phyloP scores from a whole-genome alignment of 2,797 vertebrate species.

The Pseudochirops corinnae region DNA sequence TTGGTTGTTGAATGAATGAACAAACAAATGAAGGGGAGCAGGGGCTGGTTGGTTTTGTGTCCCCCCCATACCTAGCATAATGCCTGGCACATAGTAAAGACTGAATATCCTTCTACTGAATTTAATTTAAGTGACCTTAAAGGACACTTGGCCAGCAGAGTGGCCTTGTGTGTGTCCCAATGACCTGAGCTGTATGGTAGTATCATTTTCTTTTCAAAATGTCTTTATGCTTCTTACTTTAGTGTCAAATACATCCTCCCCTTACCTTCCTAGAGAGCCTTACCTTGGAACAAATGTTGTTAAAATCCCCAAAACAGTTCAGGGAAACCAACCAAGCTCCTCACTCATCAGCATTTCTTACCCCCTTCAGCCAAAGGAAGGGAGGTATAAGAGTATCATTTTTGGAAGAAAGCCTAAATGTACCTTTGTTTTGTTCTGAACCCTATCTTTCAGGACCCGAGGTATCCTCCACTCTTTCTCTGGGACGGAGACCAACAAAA shows the following conservation, averaged over 20 bases:
- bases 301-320: neutral
- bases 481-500: conserved; percentile 96
- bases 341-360: neutral
- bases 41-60: neutral
- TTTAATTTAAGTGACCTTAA: neutral
- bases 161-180: neutral
- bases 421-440: conserved; percentile 6
- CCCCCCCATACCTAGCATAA: neutral
- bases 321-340: neutral
- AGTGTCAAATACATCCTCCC: neutral
- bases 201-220: neutral
- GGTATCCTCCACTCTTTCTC: conserved; percentile 95
- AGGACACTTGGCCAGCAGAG: neutral
- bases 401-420: conserved; percentile 19
- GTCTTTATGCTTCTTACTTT: neutral
- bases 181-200: neutral
- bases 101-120: neutral
- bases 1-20: neutral
- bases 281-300: neutral
- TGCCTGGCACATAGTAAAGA: neutral
- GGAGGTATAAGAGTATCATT: neutral
- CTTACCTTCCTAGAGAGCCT: neutral
- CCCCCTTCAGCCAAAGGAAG: neutral
- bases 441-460: conserved; percentile 88
- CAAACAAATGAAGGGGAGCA: neutral